Conservation (phyloP, 2,888 invertebrate genomes). For the Coleophora flavipennella region DNA sequence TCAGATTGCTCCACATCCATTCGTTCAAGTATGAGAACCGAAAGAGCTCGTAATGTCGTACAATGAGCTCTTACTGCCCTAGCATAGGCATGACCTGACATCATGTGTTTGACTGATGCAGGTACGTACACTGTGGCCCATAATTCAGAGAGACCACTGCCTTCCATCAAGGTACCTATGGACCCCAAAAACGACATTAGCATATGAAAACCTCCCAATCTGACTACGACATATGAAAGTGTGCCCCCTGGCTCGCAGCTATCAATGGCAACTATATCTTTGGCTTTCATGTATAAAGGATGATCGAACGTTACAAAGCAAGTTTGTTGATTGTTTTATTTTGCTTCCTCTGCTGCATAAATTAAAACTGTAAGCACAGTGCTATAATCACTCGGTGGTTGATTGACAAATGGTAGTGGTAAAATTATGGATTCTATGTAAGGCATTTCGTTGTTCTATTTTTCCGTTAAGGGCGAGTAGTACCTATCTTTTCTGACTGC, state of each 20-base stretch:
- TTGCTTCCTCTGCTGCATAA: constrained; percentile 17
- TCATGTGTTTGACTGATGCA: constrained; percentile 23
- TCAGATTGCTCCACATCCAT: constrained; percentile 17
- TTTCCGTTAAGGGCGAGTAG: too few species aligned
- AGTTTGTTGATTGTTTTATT: constrained; percentile 16
- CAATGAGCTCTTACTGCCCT: constrained; percentile 20
- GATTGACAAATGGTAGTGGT: constrained; percentile 24
- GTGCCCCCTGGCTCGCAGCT: constrained; percentile 14
- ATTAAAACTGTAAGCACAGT: constrained; percentile 25
- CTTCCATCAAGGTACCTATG: constrained; percentile 27
- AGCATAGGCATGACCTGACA: constrained; percentile 26
- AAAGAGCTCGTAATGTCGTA: constrained; percentile 21
- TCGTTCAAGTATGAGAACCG: constrained; percentile 19
- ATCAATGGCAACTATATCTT: constrained; percentile 20
- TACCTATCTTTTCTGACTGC: too few species aligned
- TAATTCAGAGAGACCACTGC: constrained; percentile 17
- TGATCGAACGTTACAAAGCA: constrained; percentile 23
- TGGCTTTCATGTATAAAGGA: constrained; percentile 22
- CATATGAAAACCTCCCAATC: constrained; percentile 29
- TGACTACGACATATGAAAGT: constrained; percentile 16
- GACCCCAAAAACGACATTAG: constrained; percentile 28
- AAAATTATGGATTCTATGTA: constrained; percentile 20
- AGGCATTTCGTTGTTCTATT: constrained; percentile 13
- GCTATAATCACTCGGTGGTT: constrained; percentile 21
- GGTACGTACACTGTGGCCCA: constrained; percentile 12